Conservation (phyloP, 2,888 invertebrate species). For the Leptopterna dolabrata region DNA sequence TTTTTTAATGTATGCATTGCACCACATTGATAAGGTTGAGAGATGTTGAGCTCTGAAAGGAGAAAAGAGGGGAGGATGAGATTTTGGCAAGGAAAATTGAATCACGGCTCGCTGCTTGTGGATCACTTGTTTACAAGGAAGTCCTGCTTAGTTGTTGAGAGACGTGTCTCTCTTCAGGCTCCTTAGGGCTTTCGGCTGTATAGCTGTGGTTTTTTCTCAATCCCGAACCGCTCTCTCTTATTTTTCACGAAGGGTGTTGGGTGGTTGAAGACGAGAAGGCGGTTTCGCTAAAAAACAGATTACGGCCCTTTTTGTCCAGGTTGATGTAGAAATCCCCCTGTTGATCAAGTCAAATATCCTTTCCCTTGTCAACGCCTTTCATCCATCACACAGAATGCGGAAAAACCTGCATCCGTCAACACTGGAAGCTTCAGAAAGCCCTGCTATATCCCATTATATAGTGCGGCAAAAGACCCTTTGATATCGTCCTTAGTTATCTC, state of each 20-base stretch:
- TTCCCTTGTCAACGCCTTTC: neutral
- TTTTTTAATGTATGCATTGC: constrained; percentile 8
- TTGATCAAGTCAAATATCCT: neutral
- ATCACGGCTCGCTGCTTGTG: constrained; percentile 20
- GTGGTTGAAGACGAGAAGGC: neutral
- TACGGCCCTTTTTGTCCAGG: neutral
- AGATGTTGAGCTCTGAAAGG: neutral
- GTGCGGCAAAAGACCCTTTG: too few relatives aligned
- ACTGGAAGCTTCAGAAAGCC: too few relatives aligned
- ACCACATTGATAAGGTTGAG: neutral
- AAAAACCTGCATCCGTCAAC: too few relatives aligned
- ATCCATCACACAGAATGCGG: neutral
- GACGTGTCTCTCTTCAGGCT: neutral
- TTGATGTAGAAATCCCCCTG: neutral
- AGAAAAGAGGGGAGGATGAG: neutral
- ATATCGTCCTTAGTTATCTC: too few relatives aligned
- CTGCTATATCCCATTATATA: too few relatives aligned
- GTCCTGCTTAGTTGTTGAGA: neutral
- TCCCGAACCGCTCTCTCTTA: neutral
- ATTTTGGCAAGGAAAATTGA: constrained; percentile 13
- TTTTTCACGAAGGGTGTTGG: neutral
- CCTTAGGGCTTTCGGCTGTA: neutral
- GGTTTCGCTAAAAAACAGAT: neutral
- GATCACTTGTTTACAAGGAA: constrained; percentile 13
- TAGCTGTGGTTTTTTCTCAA: neutral